Base-by-base conservation (phyloP, 1,140 invertebrate genomes). In the Episyrphus balteatus region DNA sequence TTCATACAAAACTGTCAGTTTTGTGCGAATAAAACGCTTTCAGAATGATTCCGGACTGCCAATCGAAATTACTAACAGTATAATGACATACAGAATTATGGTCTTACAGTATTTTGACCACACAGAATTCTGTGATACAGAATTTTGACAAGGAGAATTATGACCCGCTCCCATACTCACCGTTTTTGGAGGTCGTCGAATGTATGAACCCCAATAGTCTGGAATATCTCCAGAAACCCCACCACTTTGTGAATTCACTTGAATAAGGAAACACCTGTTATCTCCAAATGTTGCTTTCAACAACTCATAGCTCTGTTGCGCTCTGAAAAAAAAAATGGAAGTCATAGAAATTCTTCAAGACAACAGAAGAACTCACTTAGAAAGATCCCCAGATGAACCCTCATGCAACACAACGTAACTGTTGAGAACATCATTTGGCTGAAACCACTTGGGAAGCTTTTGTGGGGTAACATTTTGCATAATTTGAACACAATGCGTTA, bases 341-440 rank as follows among this genome's bases (percentile, higher is more conserved):
- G 14, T n/a, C 32, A 34, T 11, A 19, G 10, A 18, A 41, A 37
- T 36, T 8, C 30, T 44, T 8, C 12, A 34, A 33, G 2, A 17
- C n/a, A 44, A 44, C 5, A n/a, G 12, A 15, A 18, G 39, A 14
- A 37, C 42, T 18, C 11, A 64, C 48, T 56, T 65, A 1, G 61
- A 63, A 21, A 68, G 44, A 48, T 68, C 65, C 2, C 61, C 63
- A n/a, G 55, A 57, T 40, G 33, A 44, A 42, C 62, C 73, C 73
- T 96, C 92, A 72, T 96, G 88, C 40, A 97, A 59, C 36, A 97
- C 73, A 48, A 97, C 82, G 73, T 92, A 95, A 70, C 88, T 92
- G 59, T 89, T 84, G 19, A 94, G 74, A 30, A 89, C 82, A 52
- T 77, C 74, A 54, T 82, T 82, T 48, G 82, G 81, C 56, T 79